Evolutionary conservation across 64 coral and sea anemone species (phyloP).

Genomic region (Porites australiensis): DNA sequence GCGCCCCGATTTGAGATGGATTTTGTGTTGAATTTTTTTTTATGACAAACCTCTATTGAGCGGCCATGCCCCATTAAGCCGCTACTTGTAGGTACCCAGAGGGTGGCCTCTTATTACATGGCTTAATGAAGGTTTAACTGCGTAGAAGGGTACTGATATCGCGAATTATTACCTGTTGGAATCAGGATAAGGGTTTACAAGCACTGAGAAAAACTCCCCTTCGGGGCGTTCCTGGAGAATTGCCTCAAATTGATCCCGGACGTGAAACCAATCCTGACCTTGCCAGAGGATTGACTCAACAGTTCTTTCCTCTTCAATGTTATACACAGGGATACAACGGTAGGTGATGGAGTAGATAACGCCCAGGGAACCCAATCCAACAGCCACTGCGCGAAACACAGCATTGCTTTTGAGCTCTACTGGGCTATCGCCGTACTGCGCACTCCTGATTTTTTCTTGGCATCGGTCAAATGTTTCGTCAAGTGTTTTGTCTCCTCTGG

Average conservation of each 20-base stretch:
- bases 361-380: conserved; percentile 48
- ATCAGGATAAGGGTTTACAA: conserved; percentile 76
- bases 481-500: conserved; percentile 22
- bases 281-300: conserved; percentile 41
- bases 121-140: too few species aligned
- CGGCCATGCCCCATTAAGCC: too few species aligned
- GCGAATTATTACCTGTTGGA: conserved; percentile 45
- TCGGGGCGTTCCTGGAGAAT: conserved; percentile 11
- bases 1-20: too few species aligned
- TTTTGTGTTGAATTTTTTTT: too few species aligned
- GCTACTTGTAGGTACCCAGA: too few species aligned
- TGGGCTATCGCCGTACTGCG: not conserved
- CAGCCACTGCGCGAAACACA: conserved; percentile 32
- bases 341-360: conserved; percentile 60
- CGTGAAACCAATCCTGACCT: conserved; percentile 35
- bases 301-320: conserved; percentile 67
- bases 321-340: conserved; percentile 78
- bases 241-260: conserved; percentile 20
- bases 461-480: conserved; percentile 57
- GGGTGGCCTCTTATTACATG: too few species aligned
- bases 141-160: not conserved
- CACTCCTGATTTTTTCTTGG: conserved; percentile 37
- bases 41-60: too few species aligned
- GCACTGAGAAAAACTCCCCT: conserved; percentile 79
- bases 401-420: conserved; percentile 40